phyloP scores from a whole-genome alignment of 1,140 invertebrate species.

The Drosophila virilis region DNA sequence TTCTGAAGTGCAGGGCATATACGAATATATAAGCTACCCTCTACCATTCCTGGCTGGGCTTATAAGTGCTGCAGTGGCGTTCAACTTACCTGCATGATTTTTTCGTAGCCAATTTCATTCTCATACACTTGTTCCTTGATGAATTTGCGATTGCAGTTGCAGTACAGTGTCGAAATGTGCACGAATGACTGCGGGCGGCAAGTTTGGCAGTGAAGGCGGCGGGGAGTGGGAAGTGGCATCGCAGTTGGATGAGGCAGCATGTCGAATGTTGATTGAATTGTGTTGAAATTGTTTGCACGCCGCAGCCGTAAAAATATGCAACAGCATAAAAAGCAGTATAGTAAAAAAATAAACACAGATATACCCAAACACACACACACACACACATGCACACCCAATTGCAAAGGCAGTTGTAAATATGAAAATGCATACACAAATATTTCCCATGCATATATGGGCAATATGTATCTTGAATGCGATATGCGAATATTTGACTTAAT shows the following conservation, averaged over 20 bases:
- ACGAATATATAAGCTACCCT: background rate
- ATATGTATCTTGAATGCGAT: conserved; percentile 73
- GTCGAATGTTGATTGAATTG: conserved; percentile 80
- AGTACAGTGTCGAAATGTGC: conserved; percentile 89
- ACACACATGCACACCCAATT: conserved; percentile 3
- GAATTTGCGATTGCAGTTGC: conserved; percentile 86
- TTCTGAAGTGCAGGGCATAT: background rate
- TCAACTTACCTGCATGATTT: conserved; percentile 84
- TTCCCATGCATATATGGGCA: conserved; percentile 56
- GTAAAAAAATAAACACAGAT: conserved; percentile 22
- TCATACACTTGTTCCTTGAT: conserved; percentile 87
- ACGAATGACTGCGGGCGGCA: conserved; percentile 85
- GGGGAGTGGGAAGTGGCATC: background rate
- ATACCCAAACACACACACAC: background rate
- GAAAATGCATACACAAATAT: conserved; percentile 74
- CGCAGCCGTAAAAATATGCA: conserved; percentile 70
- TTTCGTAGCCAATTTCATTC: conserved; percentile 84
- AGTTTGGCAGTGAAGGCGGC: background rate
- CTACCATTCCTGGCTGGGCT: background rate
- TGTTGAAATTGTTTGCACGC: conserved; percentile 76
- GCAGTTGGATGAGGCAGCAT: conserved; percentile 38
- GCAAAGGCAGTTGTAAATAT: conserved; percentile 53
- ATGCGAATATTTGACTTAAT: conserved; percentile 60
- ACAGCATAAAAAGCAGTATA: conserved; percentile 32
- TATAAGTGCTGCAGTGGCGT: conserved; percentile 14